Base-by-base conservation (phyloP, 2,888 invertebrate species). In the Bombylius major region DNA sequence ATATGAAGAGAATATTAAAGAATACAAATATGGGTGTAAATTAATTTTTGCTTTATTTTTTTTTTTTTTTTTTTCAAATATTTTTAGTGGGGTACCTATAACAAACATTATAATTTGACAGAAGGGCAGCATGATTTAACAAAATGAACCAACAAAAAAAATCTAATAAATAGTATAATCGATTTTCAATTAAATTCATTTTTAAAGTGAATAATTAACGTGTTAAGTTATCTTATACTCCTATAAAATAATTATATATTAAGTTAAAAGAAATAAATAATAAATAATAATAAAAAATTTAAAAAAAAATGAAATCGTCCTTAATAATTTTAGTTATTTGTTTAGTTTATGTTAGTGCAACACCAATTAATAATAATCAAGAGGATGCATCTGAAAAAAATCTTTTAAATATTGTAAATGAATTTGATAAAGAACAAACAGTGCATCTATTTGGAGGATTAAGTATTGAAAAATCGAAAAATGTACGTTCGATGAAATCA, bases 341-440 rank as follows among this genome's bases (percentile, higher is more conserved):
- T 42, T 42, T 42, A 11, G 11, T 11, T 11, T 42, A 11, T 42
- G 11, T 42, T 42, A 5, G 39, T 42, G 39, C 11, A 11, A 11
- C 39, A 42, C 39, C 39, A 4, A 42, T 42, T 42, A 11, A 8
- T 11, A 42, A 42, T 42, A 42, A 42, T 8, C 7, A 36, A 7
- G 34, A 36, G 1, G 8, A 53, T 44, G 63, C 66, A 53, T 71
- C 70, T 62, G 62, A 65, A 5, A 72, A 79, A 65, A 69, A 72
- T 63, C 66, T 79, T 62, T 68, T 77, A 55, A 66, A 70, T 55
- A 69, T 76, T 62, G 69, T 79, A 46, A 75, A 79, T 58, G 68
- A 69, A 59, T 66, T 77, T 57, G 79, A 79, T 61, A 67, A 62
- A 23, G 71, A 74, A 60, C 66, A 70, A 51, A 69, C 71, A 7